Evolutionary conservation across 2,888 invertebrate genomes (phyloP).

Genomic region (Coleophora deauratella): DNA sequence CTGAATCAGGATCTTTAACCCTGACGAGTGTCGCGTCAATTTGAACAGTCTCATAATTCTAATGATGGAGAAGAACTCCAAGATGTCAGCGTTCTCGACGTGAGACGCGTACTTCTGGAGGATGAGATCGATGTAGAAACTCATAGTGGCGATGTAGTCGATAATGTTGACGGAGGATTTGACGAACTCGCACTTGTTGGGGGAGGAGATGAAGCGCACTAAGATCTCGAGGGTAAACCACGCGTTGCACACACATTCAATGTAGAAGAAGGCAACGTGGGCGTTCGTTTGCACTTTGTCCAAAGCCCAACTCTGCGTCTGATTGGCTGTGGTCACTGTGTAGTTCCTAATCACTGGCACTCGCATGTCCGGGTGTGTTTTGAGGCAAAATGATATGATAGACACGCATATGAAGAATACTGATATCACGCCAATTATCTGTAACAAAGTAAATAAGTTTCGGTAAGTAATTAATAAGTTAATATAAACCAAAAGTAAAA

Average conservation of each 20-base stretch:
- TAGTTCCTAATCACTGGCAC: constrained; percentile 90
- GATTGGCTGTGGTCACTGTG: constrained; percentile 83
- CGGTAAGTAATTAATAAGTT: no score
- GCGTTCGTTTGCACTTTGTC: constrained; percentile 96
- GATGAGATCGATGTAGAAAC: constrained; percentile 96
- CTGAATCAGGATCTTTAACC: constrained; percentile 98
- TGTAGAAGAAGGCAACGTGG: constrained; percentile 97
- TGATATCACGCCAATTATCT: constrained; percentile 98
- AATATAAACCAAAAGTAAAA: no score
- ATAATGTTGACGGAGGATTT: constrained; percentile 98
- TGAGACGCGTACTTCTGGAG: constrained; percentile 93
- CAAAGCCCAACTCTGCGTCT: constrained; percentile 85
- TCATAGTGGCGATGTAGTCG: constrained; percentile 98
- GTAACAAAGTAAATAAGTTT: constrained; percentile 55
- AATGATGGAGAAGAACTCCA: constrained; percentile 98
- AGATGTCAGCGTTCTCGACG: constrained; percentile 94
- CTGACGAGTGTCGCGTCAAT: constrained; percentile 96
- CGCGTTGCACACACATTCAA: constrained; percentile 98
- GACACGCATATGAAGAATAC: constrained; percentile 99
- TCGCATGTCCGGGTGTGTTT: constrained; percentile 99
- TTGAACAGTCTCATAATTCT: constrained; percentile 98
- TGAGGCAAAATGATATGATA: constrained; percentile 99
- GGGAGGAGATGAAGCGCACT: constrained; percentile 92
- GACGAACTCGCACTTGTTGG: constrained; percentile 95
- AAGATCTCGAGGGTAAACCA: constrained; percentile 99